A percentile compares a stretch with the other conserved stretches of the same genome.
Conservation (phyloP, 1,140 invertebrate genomes). For the Drosophila sturtevanti region DNA sequence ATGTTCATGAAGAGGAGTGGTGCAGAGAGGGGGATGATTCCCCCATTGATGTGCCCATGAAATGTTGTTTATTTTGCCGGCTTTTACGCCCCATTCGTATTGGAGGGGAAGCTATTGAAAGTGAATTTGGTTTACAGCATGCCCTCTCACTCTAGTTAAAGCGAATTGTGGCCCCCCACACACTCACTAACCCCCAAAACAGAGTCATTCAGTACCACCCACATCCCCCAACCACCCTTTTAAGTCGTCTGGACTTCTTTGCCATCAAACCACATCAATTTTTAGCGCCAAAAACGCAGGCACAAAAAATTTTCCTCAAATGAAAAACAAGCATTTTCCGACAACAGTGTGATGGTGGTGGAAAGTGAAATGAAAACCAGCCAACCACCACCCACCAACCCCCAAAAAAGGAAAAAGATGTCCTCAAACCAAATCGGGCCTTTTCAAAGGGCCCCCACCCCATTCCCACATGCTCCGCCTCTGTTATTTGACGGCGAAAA, state of each 20-base stretch:
- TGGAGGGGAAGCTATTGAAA: constrained; percentile 70
- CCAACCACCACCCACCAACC: constrained; percentile 69
- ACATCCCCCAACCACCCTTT: constrained; percentile 14
- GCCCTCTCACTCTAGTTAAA: constrained; percentile 30
- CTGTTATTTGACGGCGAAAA: neutral
- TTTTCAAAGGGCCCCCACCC: neutral
- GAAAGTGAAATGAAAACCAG: constrained; percentile 76
- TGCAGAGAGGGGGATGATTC: too few species aligned
- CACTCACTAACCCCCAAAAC: neutral
- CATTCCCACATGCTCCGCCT: neutral
- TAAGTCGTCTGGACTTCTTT: too few species aligned
- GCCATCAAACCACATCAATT: constrained; percentile 5
- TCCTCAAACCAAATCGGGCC: too few species aligned
- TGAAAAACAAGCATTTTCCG: constrained; percentile 66
- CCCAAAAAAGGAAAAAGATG: constrained; percentile 18
- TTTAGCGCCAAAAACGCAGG: constrained; percentile 61
- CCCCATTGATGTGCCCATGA: too few species aligned
- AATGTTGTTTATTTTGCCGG: constrained; percentile 69
- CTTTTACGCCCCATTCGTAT: constrained; percentile 51
- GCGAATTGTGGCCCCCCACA: constrained; percentile 18
- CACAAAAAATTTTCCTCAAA: constrained; percentile 62
- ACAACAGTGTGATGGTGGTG: constrained; percentile 49
- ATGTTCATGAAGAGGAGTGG: too few species aligned
- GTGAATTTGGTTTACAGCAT: constrained; percentile 54
- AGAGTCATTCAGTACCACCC: too few species aligned